phyloP scores from a whole-genome alignment of 2,797 vertebrate species.

The Hybognathus amarus region DNA sequence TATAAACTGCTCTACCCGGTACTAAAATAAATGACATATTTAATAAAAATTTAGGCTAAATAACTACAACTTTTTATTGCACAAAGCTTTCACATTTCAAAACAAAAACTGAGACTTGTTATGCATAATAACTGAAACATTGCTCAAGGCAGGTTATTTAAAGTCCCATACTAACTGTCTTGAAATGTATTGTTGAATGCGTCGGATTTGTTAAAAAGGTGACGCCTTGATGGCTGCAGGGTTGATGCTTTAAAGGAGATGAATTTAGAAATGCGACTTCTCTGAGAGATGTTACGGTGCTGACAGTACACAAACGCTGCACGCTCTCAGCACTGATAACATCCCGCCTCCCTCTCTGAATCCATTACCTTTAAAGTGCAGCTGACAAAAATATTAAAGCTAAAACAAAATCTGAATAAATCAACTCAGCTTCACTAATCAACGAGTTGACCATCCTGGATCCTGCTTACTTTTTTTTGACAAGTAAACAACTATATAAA shows the following conservation, averaged over 20 bases:
- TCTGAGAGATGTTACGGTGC: conserved; percentile 2
- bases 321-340: conserved; percentile 19
- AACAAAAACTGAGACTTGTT: background rate
- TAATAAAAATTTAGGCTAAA: background rate
- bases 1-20: too few species aligned
- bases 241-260: conserved; percentile 8
- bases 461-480: background rate
- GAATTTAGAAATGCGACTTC: conserved; percentile 20
- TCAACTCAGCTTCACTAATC: background rate
- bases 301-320: background rate
- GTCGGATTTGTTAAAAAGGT: conserved; percentile 8
- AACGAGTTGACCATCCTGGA: background rate
- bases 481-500: background rate
- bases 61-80: background rate
- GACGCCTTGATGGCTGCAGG: background rate
- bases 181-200: conserved; percentile 5
- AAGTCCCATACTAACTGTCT: background rate
- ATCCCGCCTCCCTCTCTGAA: background rate
- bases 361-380: conserved; percentile 18
- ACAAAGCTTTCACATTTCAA: background rate
- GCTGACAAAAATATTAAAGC: conserved; percentile 1
- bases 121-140: background rate
- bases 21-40: background rate
- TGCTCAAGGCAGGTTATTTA: conserved; percentile 5
- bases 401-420: conserved; percentile 12